These are phyloP conservation scores for Drosophila testacea DNA, from an alignment of 2,888 invertebrate genomes.

Conservation along the genomic window DNA sequence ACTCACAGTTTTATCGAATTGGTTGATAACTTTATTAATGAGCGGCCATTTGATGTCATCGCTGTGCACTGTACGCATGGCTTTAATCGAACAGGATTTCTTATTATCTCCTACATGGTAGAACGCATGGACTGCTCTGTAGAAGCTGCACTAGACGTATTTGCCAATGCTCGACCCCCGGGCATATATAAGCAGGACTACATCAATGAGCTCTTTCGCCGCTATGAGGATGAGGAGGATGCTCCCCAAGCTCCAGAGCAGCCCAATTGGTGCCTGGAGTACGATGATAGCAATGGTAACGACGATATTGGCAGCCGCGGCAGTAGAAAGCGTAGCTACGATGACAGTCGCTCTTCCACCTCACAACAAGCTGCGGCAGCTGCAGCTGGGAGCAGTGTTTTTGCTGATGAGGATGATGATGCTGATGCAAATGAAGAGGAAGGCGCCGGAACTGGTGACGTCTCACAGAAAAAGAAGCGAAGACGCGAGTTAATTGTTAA, in stretches of 20 bases:
- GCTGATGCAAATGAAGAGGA: constrained; percentile 49
- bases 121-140: constrained; percentile 93
- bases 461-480: constrained; percentile 83
- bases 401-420: constrained; percentile 46
- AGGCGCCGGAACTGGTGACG: constrained; percentile 45
- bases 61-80: constrained; percentile 98
- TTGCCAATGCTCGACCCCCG: constrained; percentile 91
- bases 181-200: constrained; percentile 99
- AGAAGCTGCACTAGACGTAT: constrained; percentile 92
- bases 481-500: constrained; percentile 87
- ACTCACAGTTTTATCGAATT: constrained; percentile 92
- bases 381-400: constrained; percentile 29
- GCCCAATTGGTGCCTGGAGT: constrained; percentile 95
- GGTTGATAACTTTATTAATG: constrained; percentile 91
- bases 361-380: constrained; percentile 66
- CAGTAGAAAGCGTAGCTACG: constrained; percentile 63
- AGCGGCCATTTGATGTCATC: constrained; percentile 90
- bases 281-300: constrained; percentile 85
- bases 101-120: constrained; percentile 96
- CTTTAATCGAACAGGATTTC: constrained; percentile 98
- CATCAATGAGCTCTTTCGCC: constrained; percentile 92
- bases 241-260: constrained; percentile 90
- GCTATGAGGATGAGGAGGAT: constrained; percentile 91
- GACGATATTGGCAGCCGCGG: constrained; percentile 51
- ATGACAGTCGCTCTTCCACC: constrained; percentile 68